Percentiles rank a stretch among this genome's conserved stretches.
phyloP scores from a whole-genome alignment of 2,113 vertebrate species.

The Typhlomys cinereus region DNA sequence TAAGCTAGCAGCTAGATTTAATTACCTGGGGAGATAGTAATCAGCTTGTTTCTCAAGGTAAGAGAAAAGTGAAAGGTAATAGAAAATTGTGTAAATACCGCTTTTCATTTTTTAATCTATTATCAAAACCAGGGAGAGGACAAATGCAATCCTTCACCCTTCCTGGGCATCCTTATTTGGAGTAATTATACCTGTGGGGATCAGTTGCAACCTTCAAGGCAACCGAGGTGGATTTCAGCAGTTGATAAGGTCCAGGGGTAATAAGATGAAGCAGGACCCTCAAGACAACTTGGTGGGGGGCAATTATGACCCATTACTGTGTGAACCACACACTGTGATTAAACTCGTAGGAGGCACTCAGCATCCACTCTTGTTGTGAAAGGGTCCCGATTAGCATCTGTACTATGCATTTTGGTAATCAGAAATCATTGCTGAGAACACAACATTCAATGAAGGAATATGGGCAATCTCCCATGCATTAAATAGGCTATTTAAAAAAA shows the following conservation, averaged over 20 bases:
- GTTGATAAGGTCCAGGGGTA: slow-evolving; percentile 81
- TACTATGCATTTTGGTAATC: slow-evolving; percentile 86
- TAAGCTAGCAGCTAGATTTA: slow-evolving; percentile 63
- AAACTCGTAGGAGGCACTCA: slow-evolving; percentile 86
- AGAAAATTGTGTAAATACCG: slow-evolving; percentile 78
- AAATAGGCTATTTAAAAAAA: slow-evolving; percentile 67
- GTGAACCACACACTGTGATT: slow-evolving; percentile 86
- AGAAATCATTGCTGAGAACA: slow-evolving; percentile 86
- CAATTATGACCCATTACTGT: slow-evolving; percentile 85
- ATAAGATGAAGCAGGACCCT: slow-evolving; percentile 82
- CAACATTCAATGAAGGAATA: slow-evolving; percentile 83
- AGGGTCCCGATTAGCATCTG: slow-evolving; percentile 85
- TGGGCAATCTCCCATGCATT: slow-evolving; percentile 76
- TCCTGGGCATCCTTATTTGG: slow-evolving; percentile 67
- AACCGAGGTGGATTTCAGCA: slow-evolving; percentile 74
- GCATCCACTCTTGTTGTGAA: slow-evolving; percentile 83
- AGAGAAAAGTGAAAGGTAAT: slow-evolving; percentile 76
- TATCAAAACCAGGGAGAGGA: slow-evolving; percentile 63
- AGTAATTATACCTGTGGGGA: slow-evolving; percentile 77
- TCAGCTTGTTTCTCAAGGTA: slow-evolving; percentile 75
- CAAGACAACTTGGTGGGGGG: slow-evolving; percentile 82
- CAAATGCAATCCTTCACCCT: slow-evolving; percentile 59
- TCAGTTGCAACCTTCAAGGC: slow-evolving; percentile 73
- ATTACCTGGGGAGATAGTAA: slow-evolving; percentile 77
- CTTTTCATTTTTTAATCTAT: slow-evolving; percentile 77